Evolutionary conservation across 2,113 vertebrate genomes (phyloP), one percentile per base, ranked within the genome.

Genomic region (Dasypus novemcinctus): DNA sequence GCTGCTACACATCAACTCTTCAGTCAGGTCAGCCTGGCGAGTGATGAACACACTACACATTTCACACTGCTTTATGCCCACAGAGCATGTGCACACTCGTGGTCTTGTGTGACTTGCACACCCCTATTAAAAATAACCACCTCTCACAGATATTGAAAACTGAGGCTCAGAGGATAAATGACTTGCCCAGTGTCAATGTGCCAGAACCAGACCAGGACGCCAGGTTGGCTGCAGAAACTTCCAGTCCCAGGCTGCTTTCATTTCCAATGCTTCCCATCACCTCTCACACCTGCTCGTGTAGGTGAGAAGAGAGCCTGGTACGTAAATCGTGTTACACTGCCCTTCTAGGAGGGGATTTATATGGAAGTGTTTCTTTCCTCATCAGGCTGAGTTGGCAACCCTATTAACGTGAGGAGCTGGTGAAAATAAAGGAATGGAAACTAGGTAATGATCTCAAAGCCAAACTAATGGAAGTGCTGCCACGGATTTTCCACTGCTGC

Each of bases 401-500:
- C 84, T n/a, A 14, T 18, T 43, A 20, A 83, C 63, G 75, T 36
- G 41, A 75, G 57, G 66, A 90, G 90, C 36, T 83, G 93, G 85
- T 91, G 78, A 63, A 84, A 80, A 96, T 4, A 52, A 78, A 27
- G 80, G 80, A 91, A 88, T 92, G 93, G 91, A 88, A 88, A 94
- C 81, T 46, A 69, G 76, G 82, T 72, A 80, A 87, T 43, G 71
- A 71, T 71, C 85, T 64, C 4, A 13, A 74, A 74, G 88, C 68
- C 94, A 84, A 71, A 31, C 46, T 13, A 31, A 90, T 4, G 49
- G 87, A 87, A 95, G 82, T 0, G n/a, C 68, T 43, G 74, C 31
- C 36, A 68, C 41, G 68, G 74, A 96, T 93, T 97, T 92, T 84
- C 95, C 80, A 97, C 95, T 78, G 87, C 81, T 93, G 75, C 96